Base-by-base conservation (phyloP, 2,888 invertebrate species). In the Branchellion lobata region DNA sequence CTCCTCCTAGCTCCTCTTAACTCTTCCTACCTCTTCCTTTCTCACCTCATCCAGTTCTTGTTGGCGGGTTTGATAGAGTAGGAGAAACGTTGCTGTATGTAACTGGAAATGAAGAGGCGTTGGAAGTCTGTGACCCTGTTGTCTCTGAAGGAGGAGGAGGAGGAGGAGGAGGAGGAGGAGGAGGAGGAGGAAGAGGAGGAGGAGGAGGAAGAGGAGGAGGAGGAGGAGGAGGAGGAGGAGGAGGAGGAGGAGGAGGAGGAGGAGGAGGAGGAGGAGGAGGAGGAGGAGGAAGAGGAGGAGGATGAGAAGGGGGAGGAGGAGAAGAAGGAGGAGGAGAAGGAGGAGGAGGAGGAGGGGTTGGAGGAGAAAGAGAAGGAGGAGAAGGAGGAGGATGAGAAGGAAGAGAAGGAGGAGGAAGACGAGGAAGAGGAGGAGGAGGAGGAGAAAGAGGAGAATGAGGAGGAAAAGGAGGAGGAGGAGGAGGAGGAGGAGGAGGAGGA, bases 41-140 rank as follows among this genome's bases (percentile, higher is more conserved):
- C n/a, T n/a, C 0, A 29, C 21, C 47, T 57, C 75, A 75, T 40
- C 75, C 51, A 57, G 11, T 27, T 33, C 2, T 51, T 24, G 8
- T 40, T 33, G 21, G 72, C 36, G 14, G 74, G 79, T 34, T 79
- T 79, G 33, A 79, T 61, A 36, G n/a, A 34, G 40, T 47, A 79
- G 24, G 47, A n/a, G 11, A 74, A 34, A 29, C 51, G 69, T 24
- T 53, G 21, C n/a, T 33, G 40, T 3, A 79, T 33, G 40, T 74
- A 74, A 27, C 51, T 34, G 18, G 61, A 51, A 8, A 79, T 79
- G 73, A 79, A 34, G 18, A 74, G 8, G 1, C 79, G 34, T 53
- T 79, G 79, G 33, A 47, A 33, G 5, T 74, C 79, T 24, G 79
- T 68, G 14, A 68, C 68, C 34, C 21, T 78, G 40, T 78, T 33